Evolutionary conservation across 1,140 invertebrate genomes (phyloP), one percentile per base, ranked within the genome.

Genomic region (Calycopis cecrops): DNA sequence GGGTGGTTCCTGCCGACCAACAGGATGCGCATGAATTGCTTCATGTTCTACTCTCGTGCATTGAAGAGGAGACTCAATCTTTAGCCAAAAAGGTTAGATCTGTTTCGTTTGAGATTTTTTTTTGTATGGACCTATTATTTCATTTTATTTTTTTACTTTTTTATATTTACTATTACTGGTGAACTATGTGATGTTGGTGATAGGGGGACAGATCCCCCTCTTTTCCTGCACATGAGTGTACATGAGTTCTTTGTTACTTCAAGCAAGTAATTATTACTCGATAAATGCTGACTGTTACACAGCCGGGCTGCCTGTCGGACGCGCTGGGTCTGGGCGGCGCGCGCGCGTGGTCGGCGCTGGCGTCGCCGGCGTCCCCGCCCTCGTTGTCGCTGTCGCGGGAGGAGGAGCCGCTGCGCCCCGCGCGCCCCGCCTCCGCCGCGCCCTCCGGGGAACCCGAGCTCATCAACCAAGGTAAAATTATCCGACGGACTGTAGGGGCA

Each of bases 11-110:
- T 0, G 91, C 93, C 60, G 95, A 96, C 62, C 95, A 98, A 86
- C 96, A 98, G 88, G 97, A 98, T 89, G 94, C 95, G 14, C 96
- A 98, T 82, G 96, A 98, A 80, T 78, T 98, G 47, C 93, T 97
- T 59, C 95, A 97, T 88, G 92, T 96, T 10, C 78, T 98, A 62
- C 89, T 97, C 9, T 92, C 94, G 21, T 96, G 96, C 28, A 87
- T 98, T 14, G 95, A 97, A 81, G 93, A 96, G 82, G 96, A 98
- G 86, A 91, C 92, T 11, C 71, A 69, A 33, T 80, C 82, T 48
- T 78, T 85, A 70, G 67, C 86, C 11, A 89, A 88, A 71, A 91
- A 91, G 75, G 91, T 92, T 79, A 34, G 16, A 34, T 40, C 14
- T 28, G 2, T 28, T 28, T 28, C n/a, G n/a, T n/a, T n/a, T n/a